A percentile compares a stretch with the other conserved stretches of the same genome.
Evolutionary conservation across 2,888 invertebrate species (phyloP).

Genomic region (Cephus spinipes): DNA sequence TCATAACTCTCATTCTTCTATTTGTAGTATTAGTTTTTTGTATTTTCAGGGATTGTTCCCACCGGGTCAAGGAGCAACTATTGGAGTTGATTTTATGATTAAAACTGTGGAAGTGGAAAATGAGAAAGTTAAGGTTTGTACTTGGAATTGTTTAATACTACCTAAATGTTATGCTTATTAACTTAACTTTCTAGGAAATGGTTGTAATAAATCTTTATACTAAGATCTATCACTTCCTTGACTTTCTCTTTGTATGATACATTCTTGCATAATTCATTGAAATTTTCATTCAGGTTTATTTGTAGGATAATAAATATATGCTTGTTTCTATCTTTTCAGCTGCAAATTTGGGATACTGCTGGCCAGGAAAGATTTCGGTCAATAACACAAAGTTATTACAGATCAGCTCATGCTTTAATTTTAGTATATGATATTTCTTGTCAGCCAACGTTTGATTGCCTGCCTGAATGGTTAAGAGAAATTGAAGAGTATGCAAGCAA

Average conservation of each 20-base stretch:
- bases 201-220: conserved; percentile 15
- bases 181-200: conserved; percentile 5
- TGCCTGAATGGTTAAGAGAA: conserved; percentile 97
- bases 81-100: conserved; percentile 99
- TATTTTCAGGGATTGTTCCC: conserved; percentile 87
- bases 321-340: conserved; percentile 69
- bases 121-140: conserved; percentile 87
- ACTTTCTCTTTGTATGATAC: background rate
- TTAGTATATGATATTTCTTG: conserved; percentile 97
- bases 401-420: conserved; percentile 97
- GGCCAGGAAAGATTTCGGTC: conserved; percentile 97
- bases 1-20: background rate
- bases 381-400: conserved; percentile 97
- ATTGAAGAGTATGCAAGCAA: conserved; percentile 97
- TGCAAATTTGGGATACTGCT: conserved; percentile 99
- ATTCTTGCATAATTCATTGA: conserved; percentile 9
- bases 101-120: conserved; percentile 98
- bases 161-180: background rate
- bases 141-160: conserved; percentile 2
- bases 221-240: conserved; percentile 5
- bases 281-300: conserved; percentile 17
- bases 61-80: conserved; percentile 98
- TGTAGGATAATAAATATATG: background rate
- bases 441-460: conserved; percentile 96
- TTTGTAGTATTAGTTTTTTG: conserved; percentile 5